Base-by-base conservation (phyloP, 2,113 vertebrate species). In the Rhinoptilus africanus region DNA sequence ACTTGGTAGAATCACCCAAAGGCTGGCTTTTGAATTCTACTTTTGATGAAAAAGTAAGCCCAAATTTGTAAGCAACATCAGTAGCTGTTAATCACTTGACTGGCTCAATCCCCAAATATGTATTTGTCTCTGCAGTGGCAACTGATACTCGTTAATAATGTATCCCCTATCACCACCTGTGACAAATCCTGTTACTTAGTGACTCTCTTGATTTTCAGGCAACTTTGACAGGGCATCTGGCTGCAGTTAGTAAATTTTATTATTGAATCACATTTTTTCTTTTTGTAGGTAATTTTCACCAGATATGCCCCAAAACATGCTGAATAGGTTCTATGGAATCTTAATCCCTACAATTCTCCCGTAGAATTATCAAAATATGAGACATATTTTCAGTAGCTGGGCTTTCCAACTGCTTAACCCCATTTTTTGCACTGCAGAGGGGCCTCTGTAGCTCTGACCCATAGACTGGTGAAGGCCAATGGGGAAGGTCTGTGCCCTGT, bases 221-320 rank as follows among this genome's bases (percentile, higher is more conserved):
- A 94, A 39, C 72, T 96, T 84, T 35, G 83, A 66, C 45, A 92
- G 37, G 1, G 13, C 85, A 72, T 74, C 80, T 92, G 85, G 66
- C 30, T 41, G 77, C n/a, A 76, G 45, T 93, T 81, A 74, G 59
- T 41, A 93, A 43, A 54, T 59, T 73, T 82, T 95, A 54, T 87
- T 85, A 90, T 92, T 93, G 89, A 93, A 96, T 76, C 68, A 59
- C 43, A 51, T 64, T 91, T 96, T 93, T 88, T 84, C 28, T 77
- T 86, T 81, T 76, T 81, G 47, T 69, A 57, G 78, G 66, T 84
- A 74, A 82, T 95, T 85, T 92, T 94, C 94, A 90, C 69, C 56
- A 96, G 56, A 54, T 64, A 89, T 53, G 21, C 22, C 51, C 35
- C 39, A n/a, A 92, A 88, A 83, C 14, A 43, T 47, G 8, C 23